Conservation (phyloP, 2,797 vertebrate species). For the Arctocebus calabarensis region DNA sequence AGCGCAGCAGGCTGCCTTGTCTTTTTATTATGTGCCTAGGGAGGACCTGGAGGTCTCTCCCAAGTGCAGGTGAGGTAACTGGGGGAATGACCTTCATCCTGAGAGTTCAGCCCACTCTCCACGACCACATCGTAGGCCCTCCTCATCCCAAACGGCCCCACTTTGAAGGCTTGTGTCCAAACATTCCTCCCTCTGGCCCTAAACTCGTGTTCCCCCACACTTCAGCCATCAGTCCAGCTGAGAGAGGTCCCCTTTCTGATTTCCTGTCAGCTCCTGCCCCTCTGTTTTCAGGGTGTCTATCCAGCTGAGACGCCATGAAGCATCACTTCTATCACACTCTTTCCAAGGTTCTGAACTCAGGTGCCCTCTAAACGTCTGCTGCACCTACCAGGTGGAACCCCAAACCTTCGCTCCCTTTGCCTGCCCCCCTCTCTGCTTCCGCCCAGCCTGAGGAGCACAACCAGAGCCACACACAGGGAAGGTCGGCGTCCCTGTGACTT, state of each 20-base stretch:
- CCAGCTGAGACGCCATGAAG: background rate
- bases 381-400: background rate
- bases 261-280: background rate
- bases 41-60: background rate
- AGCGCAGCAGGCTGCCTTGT: background rate
- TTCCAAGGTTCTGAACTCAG: background rate
- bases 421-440: background rate
- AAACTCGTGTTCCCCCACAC: background rate
- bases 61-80: background rate
- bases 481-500: background rate
- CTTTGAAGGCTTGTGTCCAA: background rate
- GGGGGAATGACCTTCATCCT: background rate
- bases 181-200: background rate
- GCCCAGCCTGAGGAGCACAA: background rate
- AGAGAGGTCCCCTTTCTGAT: too few relatives aligned
- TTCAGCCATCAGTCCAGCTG: background rate
- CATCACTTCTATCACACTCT: background rate
- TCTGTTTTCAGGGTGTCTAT: background rate
- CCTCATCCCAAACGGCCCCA: too few relatives aligned
- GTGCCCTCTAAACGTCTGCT: too few relatives aligned
- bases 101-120: background rate
- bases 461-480: background rate
- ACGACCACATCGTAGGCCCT: too few relatives aligned
- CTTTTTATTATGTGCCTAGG: background rate
- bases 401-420: background rate